These are phyloP conservation scores for Smithornis capensis DNA, from an alignment of 2,113 vertebrate species.

Conservation along the genomic window DNA sequence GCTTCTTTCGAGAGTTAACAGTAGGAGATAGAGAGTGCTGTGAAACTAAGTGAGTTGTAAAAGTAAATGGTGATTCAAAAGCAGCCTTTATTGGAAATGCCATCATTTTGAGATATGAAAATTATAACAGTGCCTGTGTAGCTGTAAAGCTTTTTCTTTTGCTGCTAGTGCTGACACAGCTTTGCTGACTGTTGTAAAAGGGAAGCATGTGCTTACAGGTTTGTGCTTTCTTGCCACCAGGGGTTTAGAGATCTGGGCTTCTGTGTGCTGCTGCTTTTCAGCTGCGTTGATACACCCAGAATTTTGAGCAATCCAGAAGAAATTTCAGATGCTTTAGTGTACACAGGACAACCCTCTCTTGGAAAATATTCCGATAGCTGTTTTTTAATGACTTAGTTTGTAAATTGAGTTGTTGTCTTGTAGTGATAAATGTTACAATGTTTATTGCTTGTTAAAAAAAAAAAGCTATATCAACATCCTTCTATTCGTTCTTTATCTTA, in stretches of 20 bases:
- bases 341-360: background rate
- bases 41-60: constrained; percentile 27
- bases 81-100: background rate
- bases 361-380: background rate
- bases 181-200: background rate
- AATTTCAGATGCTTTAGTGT: background rate
- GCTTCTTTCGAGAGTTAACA: constrained; percentile 15
- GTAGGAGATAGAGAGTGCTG: background rate
- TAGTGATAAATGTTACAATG: background rate
- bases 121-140: background rate
- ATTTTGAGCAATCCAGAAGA: background rate
- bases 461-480: background rate
- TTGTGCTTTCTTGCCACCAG: background rate
- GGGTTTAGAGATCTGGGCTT: background rate
- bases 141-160: background rate
- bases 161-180: background rate
- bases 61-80: constrained; percentile 10
- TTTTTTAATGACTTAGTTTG: background rate
- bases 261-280: background rate
- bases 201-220: background rate
- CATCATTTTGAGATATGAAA: background rate
- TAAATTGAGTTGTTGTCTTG: background rate
- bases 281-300: background rate
- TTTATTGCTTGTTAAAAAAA: background rate
- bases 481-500: background rate